phyloP scores from a whole-genome alignment of 2,888 invertebrate species.

The Limnephilus lunatus region DNA sequence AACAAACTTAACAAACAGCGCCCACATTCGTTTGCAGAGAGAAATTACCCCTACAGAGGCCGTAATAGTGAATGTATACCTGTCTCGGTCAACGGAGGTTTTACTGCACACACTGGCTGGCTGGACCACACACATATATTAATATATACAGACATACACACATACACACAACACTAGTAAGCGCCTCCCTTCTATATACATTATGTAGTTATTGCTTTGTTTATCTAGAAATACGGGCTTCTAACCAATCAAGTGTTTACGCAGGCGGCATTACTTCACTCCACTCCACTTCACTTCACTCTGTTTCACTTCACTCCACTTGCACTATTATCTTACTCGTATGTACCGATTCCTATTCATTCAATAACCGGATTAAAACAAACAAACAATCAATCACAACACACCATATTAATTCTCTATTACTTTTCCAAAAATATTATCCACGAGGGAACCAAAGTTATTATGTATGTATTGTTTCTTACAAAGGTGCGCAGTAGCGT shows the following conservation, averaged over 20 bases:
- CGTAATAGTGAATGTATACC: neutral
- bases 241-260: neutral
- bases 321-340: neutral
- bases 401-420: neutral
- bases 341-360: neutral
- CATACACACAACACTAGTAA: conserved; percentile 22
- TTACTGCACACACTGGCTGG: neutral
- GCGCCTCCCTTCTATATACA: conserved; percentile 43
- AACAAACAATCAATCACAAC: neutral
- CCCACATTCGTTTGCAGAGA: neutral
- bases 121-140: conserved; percentile 2
- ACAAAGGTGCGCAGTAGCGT: neutral
- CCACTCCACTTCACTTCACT: neutral
- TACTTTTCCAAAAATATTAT: neutral
- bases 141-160: conserved; percentile 2
- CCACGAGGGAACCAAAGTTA: neutral
- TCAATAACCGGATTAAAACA: neutral
- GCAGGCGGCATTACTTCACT: neutral
- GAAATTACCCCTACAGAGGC: neutral
- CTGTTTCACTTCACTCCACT: too few species aligned
- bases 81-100: neutral
- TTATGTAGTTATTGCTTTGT: conserved; percentile 50
- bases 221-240: conserved; percentile 23
- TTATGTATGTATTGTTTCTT: neutral
- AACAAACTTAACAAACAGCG: neutral